Base-by-base conservation (phyloP, 1,140 invertebrate genomes). In the Polypedilum vanderplanki region DNA sequence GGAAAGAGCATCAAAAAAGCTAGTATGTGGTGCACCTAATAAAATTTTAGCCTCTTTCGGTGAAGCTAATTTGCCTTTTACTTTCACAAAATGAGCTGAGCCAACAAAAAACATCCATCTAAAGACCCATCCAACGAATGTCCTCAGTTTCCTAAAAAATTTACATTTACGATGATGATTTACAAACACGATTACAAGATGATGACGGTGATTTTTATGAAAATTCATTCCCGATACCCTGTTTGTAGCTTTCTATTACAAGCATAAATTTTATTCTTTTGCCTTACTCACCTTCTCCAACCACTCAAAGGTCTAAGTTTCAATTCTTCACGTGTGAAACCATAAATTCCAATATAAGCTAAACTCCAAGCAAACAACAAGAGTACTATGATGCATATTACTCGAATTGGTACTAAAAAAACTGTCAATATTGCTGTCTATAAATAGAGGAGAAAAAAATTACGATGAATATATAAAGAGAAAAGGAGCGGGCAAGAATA, bases 1-100 rank as follows among this genome's bases (percentile, higher is more conserved):
- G 76, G 90, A 87, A 76, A 97, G 87, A 75, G 93, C 91, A 84
- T 97, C 95, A 84, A 94, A 92, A 87, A 93, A 96, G 75, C 91
- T 90, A 20, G 95, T 97, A 83, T 97, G 95, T 7, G 95, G 94
- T 18, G 93, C 93, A 73, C 94, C 87, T n/a, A 90, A 90, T 75
- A 97, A 83, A 76, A 98, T 90, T 2, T 94, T 93, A 1, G 94
- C 94, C 77, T 94, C 90, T 77, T 88, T 86, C 15, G 86, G 77
- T 1, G 85, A 80, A 17, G 89, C 90, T 79, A 87, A 85, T 76
- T 85, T 84, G 67, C 92, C 92, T 80, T 88, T 90, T 65, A 90
- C 85, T 78, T 85, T 88, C 75, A 94, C 84, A 79, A 87, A 87
- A 77, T 93, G 89, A 84, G 96, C 95, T 75, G 94, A 93, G 74